Evolutionary conservation across 2,113 vertebrate genomes (phyloP), one percentile per base, ranked within the genome.

Genomic region (Canis aureus): DNA sequence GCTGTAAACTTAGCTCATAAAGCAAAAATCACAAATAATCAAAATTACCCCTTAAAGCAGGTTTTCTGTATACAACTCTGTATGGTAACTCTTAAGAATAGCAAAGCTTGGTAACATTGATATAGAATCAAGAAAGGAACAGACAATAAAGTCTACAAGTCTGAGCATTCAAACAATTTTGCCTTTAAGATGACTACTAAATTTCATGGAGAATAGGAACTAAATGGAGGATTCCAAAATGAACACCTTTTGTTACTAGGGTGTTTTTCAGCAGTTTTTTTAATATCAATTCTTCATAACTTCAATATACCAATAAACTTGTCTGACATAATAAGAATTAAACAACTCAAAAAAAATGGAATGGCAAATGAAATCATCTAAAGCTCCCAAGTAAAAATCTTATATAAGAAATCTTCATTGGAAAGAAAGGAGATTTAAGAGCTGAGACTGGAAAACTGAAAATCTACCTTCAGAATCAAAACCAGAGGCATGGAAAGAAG

Each of bases 401-500:
- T 66, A 29, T 11, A 29, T 29, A 64, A 66, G 32, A 25, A 23
- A 53, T 43, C 51, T 67, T 66, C 59, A 12, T 0, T 60, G 64
- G 64, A 69, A 85, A 89, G 32, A 86, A 5, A 91, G 35, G 27
- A 67, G 20, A 35, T 29, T 35, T 51, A 73, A 43, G 15, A 86
- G 16, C 13, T 16, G n/a, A 76, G 20, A 89, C 29, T 66, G 59
- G 23, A 82, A 74, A 51, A 32, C 29, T 20, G 79, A 90, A 96
- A 51, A n/a, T 25, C 76, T 20, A 38, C 62, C 49, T 71, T 95
- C 80, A 59, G 55, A 86, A 83, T 91, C 83, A 59, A 91, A 88
- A 62, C 67, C n/a, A 76, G 64, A 86, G 35, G 11, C 51, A 32
- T 0, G 0, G 32, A 59, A 71, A 84, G 69, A 83, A 80, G 49